Evolutionary conservation across 2,797 vertebrate species (phyloP), one percentile per base, ranked within the genome.

Genomic region (Leptodactylus fallax): DNA sequence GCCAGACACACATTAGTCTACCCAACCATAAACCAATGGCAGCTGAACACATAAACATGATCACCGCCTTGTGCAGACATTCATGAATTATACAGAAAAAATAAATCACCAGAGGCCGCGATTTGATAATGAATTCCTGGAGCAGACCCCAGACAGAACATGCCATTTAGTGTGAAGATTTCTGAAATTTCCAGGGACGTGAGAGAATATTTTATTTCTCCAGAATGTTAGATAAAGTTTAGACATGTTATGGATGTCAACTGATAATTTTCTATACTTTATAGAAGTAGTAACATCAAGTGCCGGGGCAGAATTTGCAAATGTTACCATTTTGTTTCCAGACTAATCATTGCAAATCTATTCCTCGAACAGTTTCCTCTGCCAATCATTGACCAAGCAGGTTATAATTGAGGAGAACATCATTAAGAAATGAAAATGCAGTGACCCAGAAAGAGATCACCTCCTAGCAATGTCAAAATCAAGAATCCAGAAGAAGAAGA

Each of bases 81-180:
- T 87, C 87, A 79, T 79, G 72, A 61, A 85, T 88, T 85, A 74
- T 65, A 71, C 63, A 85, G 82, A 47, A 80, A 80, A 88, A 71
- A 61, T 71, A 79, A 85, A 80, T 61, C 21, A 27, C 77, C 36
- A 12, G 13, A 55, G 67, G 77, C 77, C 12, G 56, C 16, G n/a
- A 79, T 67, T 21, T 65, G 14, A 69, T 84, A 79, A 84, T 88
- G 61, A 79, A 83, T 79, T 79, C 79, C 47, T 71, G 78, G 58
- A 67, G 25, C 60, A 17, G 47, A 77, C 69, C 82, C 69, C 25
- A 47, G 58, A 49, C 55, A 45, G 55, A 84, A 72, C 21, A 74
- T n/a, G 19, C 36, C 17, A 74, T 16, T 74, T 49, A 16, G 21
- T 61, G 56, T 47, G 58, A 76, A 76, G 9, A 49, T n/a, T 47